A percentile compares a stretch with the other conserved stretches of the same genome.
Evolutionary conservation across 2,113 vertebrate genomes (phyloP).

Genomic region (Probosciger aterrimus): DNA sequence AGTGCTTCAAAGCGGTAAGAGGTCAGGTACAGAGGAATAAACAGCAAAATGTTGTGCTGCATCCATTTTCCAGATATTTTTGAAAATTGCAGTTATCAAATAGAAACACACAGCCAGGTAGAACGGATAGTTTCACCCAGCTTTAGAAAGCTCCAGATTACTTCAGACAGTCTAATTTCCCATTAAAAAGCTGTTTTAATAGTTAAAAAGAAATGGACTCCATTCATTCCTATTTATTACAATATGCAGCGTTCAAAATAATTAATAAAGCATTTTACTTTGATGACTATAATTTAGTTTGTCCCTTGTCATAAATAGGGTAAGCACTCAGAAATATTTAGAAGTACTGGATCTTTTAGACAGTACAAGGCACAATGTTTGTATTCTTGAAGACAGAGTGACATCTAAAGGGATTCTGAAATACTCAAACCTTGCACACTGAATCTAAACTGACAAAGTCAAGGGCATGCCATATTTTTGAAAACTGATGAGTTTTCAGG

Average conservation of each 20-base stretch:
- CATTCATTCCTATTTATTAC: slow-evolving; percentile 19
- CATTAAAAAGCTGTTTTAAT: neutral
- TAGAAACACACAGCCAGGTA: neutral
- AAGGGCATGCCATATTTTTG: slow-evolving; percentile 87
- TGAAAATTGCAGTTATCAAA: neutral
- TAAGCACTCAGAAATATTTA: slow-evolving; percentile 2
- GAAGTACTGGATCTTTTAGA: neutral
- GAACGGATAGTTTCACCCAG: neutral
- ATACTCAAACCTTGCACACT: slow-evolving; percentile 64
- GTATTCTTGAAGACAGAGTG: slow-evolving; percentile 96
- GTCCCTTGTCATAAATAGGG: slow-evolving; percentile 44
- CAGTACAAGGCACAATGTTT: neutral
- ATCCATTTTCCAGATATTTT: neutral
- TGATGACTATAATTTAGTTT: slow-evolving; percentile 50
- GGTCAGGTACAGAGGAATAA: neutral
- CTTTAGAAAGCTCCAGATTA: neutral
- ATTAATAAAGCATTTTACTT: slow-evolving; percentile 36
- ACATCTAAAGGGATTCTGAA: slow-evolving; percentile 97
- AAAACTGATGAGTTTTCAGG: slow-evolving; percentile 96
- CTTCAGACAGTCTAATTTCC: neutral
- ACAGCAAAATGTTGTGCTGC: neutral
- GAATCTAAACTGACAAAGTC: slow-evolving; percentile 80
- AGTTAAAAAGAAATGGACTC: slow-evolving; percentile 23
- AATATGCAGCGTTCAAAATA: slow-evolving; percentile 43
- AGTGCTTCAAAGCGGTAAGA: neutral